These are phyloP conservation scores for Petrosia ficiformis DNA, from an alignment of 37 sponge, comb jelly and placozoan genomes.

Conservation along the genomic window DNA sequence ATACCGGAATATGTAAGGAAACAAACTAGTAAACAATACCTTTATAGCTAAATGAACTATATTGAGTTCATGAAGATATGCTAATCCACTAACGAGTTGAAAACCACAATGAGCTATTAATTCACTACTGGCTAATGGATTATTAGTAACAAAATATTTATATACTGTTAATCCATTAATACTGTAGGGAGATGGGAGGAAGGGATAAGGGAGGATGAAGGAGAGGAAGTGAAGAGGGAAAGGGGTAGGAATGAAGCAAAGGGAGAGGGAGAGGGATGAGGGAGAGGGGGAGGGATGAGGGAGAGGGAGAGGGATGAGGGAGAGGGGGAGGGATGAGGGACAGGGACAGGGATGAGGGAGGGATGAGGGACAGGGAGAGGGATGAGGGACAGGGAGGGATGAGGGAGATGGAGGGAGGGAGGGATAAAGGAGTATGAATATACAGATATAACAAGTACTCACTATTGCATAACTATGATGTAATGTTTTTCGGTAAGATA, in stretches of 20 bases:
- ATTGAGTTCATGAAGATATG: conserved; percentile 43
- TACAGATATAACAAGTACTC: conserved; percentile 15
- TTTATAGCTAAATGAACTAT: conserved; percentile 61
- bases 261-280: not conserved
- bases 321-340: too few relatives aligned
- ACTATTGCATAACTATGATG: conserved; percentile 58
- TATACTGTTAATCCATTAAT: conserved; percentile 34
- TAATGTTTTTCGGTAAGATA: conserved; percentile 31
- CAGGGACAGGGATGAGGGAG: not conserved
- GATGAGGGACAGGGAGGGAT: not conserved
- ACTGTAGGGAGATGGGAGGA: too few relatives aligned
- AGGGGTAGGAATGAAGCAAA: not conserved
- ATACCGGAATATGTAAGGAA: not conserved
- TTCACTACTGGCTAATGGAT: too few relatives aligned
- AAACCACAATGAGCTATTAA: not conserved
- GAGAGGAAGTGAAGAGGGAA: not conserved
- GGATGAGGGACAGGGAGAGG: too few relatives aligned
- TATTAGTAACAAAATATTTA: conserved; percentile 30
- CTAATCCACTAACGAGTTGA: conserved; percentile 30
- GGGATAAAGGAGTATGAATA: not conserved
- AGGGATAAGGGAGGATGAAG: too few relatives aligned
- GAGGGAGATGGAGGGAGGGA: too few relatives aligned
- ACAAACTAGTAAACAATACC: conserved; percentile 7
- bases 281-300: too few relatives aligned
- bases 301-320: too few relatives aligned